A percentile compares a stretch with the other conserved stretches of the same genome.
phyloP scores from a whole-genome alignment of 2,797 vertebrate genomes.

The Phrynocephalus forsythii region DNA sequence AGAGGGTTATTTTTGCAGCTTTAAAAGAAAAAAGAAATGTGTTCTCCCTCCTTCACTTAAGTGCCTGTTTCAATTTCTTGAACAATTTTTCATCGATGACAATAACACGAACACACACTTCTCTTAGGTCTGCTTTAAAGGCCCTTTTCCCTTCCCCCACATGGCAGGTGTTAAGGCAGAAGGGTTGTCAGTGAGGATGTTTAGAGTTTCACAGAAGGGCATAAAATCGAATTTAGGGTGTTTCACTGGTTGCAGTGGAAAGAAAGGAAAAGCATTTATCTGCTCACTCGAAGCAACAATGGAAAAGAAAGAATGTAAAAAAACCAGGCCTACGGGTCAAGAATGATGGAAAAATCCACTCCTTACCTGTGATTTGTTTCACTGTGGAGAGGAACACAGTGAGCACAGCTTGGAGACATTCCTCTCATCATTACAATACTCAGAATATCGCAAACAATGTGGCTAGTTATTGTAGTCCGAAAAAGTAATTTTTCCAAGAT shows the following conservation, averaged over 20 bases:
- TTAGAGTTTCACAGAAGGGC: slow-evolving; percentile 45
- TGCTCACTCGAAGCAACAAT: neutral
- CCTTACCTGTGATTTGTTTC: neutral
- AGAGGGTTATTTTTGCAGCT: too few relatives aligned
- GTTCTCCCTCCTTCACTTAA: neutral
- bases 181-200: slow-evolving; percentile 50
- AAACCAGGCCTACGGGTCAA: neutral
- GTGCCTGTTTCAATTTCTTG: neutral
- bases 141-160: neutral
- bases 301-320: neutral
- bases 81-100: slow-evolving; percentile 17
- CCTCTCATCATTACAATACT: neutral
- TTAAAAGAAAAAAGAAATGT: neutral
- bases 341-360: neutral
- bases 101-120: neutral
- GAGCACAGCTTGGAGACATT: neutral
- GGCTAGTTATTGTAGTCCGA: too few relatives aligned
- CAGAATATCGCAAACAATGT: too few relatives aligned
- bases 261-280: neutral
- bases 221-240: slow-evolving; percentile 48
- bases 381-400: neutral
- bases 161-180: slow-evolving; percentile 60
- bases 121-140: neutral
- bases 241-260: slow-evolving; percentile 5
- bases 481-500: too few relatives aligned